Evolutionary conservation across 2,888 invertebrate species (phyloP), one percentile per base, ranked within the genome.

Genomic region (Leptinotarsa juncta): DNA sequence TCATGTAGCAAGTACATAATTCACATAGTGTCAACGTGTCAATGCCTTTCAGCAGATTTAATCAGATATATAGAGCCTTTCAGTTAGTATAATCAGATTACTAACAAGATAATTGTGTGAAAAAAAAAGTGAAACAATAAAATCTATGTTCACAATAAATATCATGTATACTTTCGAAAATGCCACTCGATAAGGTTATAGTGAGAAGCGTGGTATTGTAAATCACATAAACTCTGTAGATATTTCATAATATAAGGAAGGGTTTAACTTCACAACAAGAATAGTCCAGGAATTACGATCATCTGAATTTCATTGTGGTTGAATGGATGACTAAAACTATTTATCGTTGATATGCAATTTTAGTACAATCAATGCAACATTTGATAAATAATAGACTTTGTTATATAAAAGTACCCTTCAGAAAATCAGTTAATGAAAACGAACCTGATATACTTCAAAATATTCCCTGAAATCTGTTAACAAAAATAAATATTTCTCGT

Each of bases 121-220:
- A 70, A 72, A 72, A 72, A 70, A 72, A 71, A 65, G 66, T 65
- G 62, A 70, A 75, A 75, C 75, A 72, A 75, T 75, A 75, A 70
- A 72, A 75, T 75, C 72, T 67, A 70, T 72, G 72, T 72, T 70
- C 67, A 72, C 70, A 75, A 75, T 75, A 75, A 72, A 75, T 72
- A 70, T 53, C 66, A 53, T 72, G 62, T 48, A 67, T 72, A 75
- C 75, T 75, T 75, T 75, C 75, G 57, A 32, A 75, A 75, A 49
- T 72, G 75, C 70, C 75, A 70, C 72, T 62, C 62, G 26, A 55
- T 72, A 72, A 75, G 75, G 75, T 75, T 75, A 75, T 67, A 16
- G 18, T 60, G 32, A 60, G 75, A 75, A 70, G 69, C 72, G 70
- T 20, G 57, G 50, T 51, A 66, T 20, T 55, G 66, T 50, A 69